Conservation (phyloP, 2,797 vertebrate species). For the Dicrostonyx torquatus region DNA sequence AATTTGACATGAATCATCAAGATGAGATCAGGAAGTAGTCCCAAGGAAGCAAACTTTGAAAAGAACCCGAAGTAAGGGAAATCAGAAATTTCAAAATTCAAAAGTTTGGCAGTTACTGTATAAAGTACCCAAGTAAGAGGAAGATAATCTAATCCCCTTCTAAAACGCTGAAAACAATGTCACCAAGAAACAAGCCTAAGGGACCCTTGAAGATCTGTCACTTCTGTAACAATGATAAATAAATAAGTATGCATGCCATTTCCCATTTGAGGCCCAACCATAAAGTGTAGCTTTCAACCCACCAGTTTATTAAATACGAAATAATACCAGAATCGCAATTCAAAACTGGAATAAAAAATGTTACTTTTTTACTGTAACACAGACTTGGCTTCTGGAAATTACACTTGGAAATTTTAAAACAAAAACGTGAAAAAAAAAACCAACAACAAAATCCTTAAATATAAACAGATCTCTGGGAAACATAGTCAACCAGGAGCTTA, state of each 20-base stretch:
- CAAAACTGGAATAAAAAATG: slow-evolving; percentile 31
- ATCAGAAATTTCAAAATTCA: slow-evolving; percentile 5
- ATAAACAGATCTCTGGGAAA: not conserved
- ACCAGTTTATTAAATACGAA: slow-evolving; percentile 49
- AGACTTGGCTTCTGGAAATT: slow-evolving; percentile 23
- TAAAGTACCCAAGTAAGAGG: slow-evolving; percentile 39
- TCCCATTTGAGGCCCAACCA: slow-evolving; percentile 27
- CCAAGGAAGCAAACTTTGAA: not conserved
- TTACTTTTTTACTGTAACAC: slow-evolving; percentile 12
- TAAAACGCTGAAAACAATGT: not conserved
- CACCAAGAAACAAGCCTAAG: not conserved
- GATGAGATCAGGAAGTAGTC: slow-evolving; percentile 40
- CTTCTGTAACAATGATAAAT: not conserved
- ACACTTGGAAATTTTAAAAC: slow-evolving; percentile 46
- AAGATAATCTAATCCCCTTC: too few species aligned
- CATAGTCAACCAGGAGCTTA: slow-evolving; percentile 17
- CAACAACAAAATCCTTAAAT: slow-evolving; percentile 39
- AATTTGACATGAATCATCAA: not conserved
- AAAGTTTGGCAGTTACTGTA: not conserved
- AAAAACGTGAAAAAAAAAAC: not conserved
- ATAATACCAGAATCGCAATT: not conserved
- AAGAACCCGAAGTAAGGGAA: slow-evolving; percentile 5
- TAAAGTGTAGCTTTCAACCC: not conserved
- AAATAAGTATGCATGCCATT: slow-evolving; percentile 1
- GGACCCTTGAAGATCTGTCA: not conserved